A percentile compares a stretch with the other conserved stretches of the same genome.
These are phyloP conservation scores for Saccopteryx bilineata DNA, from an alignment of 2,113 vertebrate genomes.

Conservation along the genomic window DNA sequence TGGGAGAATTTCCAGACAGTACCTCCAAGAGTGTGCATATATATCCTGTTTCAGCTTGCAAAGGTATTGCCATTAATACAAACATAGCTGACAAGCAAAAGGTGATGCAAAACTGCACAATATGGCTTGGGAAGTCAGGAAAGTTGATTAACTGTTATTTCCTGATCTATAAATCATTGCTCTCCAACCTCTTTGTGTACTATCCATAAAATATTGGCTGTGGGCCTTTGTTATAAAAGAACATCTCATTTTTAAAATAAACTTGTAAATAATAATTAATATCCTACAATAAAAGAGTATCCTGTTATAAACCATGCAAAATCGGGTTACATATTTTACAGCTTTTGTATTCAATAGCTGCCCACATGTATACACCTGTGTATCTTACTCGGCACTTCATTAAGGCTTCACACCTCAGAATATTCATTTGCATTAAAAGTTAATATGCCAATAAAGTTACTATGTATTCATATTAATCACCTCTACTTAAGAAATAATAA, in stretches of 20 bases:
- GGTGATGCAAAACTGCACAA: constrained; percentile 80
- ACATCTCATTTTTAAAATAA: constrained; percentile 85
- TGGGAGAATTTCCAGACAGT: constrained; percentile 77
- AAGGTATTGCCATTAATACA: constrained; percentile 82
- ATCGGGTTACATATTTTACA: constrained; percentile 53
- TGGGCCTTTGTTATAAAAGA: constrained; percentile 86
- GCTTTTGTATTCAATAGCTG: constrained; percentile 62
- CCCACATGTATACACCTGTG: not conserved
- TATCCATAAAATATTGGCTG: constrained; percentile 87
- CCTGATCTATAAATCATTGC: constrained; percentile 89
- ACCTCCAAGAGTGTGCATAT: constrained; percentile 75
- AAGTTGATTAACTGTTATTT: constrained; percentile 89
- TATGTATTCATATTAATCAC: not conserved
- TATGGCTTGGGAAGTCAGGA: constrained; percentile 65
- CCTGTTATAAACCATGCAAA: constrained; percentile 82
- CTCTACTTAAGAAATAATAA: not conserved
- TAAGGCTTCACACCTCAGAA: not conserved
- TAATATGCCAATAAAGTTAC: constrained; percentile 22
- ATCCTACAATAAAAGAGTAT: constrained; percentile 82
- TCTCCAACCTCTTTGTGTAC: constrained; percentile 82
- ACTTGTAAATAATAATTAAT: constrained; percentile 88
- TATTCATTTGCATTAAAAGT: not conserved
- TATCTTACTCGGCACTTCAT: not conserved
- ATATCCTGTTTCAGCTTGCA: constrained; percentile 80
- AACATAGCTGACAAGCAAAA: constrained; percentile 81